Percentiles rank a stretch among this genome's conserved stretches.
Conservation (phyloP, 2,797 vertebrate species). For the Pelobates cultripes region DNA sequence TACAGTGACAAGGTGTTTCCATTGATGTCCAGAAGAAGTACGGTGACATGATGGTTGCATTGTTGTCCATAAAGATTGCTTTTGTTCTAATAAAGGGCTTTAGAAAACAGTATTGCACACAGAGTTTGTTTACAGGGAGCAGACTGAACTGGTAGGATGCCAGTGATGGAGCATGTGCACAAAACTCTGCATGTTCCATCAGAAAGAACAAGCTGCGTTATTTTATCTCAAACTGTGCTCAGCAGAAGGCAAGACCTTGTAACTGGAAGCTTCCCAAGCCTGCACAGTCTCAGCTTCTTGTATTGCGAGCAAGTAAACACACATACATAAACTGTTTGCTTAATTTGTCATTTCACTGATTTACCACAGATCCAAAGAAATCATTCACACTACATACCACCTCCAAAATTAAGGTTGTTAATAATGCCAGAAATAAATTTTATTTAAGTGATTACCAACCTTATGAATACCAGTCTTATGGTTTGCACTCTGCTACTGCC, state of each 20-base stretch:
- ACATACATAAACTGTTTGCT: conserved; percentile 50
- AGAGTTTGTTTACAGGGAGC: conserved; percentile 46
- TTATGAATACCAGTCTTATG: no score
- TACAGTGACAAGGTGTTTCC: not conserved
- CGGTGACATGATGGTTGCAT: not conserved
- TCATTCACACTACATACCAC: not conserved
- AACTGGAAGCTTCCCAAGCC: conserved; percentile 72
- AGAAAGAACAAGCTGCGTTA: conserved; percentile 72
- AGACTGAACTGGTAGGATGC: conserved; percentile 66
- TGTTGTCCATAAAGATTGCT: not conserved
- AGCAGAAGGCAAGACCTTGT: conserved; percentile 74
- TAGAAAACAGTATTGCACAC: not conserved
- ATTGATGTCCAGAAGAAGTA: not conserved
- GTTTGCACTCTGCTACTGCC: no score
- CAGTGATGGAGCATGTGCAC: conserved; percentile 64
- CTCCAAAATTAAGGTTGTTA: not conserved
- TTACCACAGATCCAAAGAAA: conserved; percentile 20
- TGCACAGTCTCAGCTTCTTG: conserved; percentile 63
- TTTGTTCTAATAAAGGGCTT: conserved; percentile 9
- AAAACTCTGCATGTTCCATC: conserved; percentile 71
- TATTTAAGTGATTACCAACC: no score
- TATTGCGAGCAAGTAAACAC: conserved; percentile 58
- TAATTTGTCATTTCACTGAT: conserved; percentile 47
- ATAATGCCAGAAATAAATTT: no score
- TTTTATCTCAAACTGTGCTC: conserved; percentile 78